Evolutionary conservation across 2,113 vertebrate genomes (phyloP).

Genomic region (Podarcis cretensis): DNA sequence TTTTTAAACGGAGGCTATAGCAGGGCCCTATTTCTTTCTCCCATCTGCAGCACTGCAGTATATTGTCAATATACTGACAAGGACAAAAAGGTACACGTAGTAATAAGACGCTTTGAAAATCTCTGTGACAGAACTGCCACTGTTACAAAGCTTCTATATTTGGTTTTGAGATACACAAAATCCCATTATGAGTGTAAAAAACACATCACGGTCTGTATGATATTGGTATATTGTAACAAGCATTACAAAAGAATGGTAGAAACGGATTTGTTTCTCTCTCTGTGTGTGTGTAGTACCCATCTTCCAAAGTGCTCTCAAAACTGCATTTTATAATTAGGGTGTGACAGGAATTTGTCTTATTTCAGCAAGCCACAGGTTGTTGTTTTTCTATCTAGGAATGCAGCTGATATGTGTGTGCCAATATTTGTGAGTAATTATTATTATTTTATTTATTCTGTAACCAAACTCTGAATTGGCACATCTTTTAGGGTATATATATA

Average conservation of each 20-base stretch:
- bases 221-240: neutral
- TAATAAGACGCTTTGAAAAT: constrained; percentile 41
- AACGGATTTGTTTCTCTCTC: neutral
- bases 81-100: neutral
- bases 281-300: neutral
- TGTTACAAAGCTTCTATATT: neutral
- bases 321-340: constrained; percentile 1
- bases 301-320: constrained; percentile 15
- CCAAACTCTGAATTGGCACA: neutral
- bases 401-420: neutral
- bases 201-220: neutral
- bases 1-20: constrained; percentile 41
- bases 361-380: neutral
- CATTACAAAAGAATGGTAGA: neutral
- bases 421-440: neutral
- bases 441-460: neutral
- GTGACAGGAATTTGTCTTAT: too few relatives aligned
- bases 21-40: constrained; percentile 19
- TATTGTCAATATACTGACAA: neutral
- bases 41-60: neutral
- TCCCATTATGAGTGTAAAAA: constrained; percentile 36
- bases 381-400: neutral
- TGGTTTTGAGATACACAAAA: constrained; percentile 28
- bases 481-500: neutral
- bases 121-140: constrained; percentile 12